phyloP scores from a whole-genome alignment of 2,113 vertebrate species.

The Herpetotheres cachinnans region DNA sequence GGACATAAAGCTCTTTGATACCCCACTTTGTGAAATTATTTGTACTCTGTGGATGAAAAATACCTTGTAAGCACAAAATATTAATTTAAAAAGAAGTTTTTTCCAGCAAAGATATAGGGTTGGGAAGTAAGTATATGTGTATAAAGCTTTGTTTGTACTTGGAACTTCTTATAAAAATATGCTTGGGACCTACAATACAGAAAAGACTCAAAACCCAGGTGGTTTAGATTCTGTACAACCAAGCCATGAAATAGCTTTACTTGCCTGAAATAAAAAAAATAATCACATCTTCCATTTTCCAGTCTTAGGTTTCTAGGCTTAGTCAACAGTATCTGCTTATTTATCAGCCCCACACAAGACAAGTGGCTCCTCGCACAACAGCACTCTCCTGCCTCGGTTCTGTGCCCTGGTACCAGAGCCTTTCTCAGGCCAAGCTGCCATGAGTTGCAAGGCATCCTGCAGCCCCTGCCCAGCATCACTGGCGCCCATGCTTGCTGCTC shows the following conservation, averaged over 20 bases:
- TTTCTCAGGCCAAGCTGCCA: background rate
- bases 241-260: background rate
- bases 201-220: background rate
- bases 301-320: background rate
- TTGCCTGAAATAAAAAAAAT: background rate
- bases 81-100: background rate
- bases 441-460: rapidly evolving
- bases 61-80: background rate
- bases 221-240: background rate
- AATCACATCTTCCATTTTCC: background rate
- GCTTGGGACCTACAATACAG: background rate
- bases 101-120: background rate
- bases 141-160: background rate
- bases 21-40: background rate
- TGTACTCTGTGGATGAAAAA: background rate
- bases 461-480: background rate
- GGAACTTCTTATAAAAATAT: background rate
- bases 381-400: background rate
- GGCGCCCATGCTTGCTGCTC: background rate
- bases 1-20: background rate
- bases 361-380: background rate
- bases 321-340: background rate
- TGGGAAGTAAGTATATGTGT: background rate
- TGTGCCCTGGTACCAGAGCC: background rate
- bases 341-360: background rate